A percentile compares a stretch with the other conserved stretches of the same genome.
These are phyloP conservation scores for Drosophila baimaii DNA, from an alignment of 1,140 invertebrate species.

Conservation along the genomic window DNA sequence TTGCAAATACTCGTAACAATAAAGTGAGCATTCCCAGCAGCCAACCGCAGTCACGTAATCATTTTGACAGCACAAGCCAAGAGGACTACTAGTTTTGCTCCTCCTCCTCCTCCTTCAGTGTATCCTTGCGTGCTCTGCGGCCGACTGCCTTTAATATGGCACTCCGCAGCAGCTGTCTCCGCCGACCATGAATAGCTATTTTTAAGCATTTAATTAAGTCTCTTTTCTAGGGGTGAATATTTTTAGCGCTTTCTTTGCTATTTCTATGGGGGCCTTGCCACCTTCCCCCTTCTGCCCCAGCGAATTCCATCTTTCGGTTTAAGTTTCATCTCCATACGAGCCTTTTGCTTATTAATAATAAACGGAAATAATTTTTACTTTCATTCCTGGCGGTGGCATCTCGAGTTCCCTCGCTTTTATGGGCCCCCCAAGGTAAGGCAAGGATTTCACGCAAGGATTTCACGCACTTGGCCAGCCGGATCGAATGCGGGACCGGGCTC, in stretches of 20 bases:
- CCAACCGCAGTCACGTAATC: conserved; percentile 67
- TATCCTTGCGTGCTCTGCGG: neutral
- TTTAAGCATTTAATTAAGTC: conserved; percentile 59
- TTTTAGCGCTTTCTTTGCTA: conserved; percentile 33
- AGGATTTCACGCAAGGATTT: conserved; percentile 38
- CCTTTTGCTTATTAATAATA: conserved; percentile 53
- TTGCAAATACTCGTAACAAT: conserved; percentile 66
- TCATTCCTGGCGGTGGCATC: conserved; percentile 21
- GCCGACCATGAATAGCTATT: conserved; percentile 44
- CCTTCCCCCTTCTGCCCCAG: neutral
- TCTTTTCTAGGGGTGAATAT: conserved; percentile 16
- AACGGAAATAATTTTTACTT: conserved; percentile 45
- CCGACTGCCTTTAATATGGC: conserved; percentile 22
- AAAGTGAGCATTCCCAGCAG: conserved; percentile 40
- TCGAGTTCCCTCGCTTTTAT: conserved; percentile 39
- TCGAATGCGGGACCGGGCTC: conserved; percentile 29
- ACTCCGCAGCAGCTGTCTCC: conserved; percentile 13
- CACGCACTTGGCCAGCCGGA: conserved; percentile 2
- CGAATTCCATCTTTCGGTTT: neutral
- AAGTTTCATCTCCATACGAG: conserved; percentile 6
- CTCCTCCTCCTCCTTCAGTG: neutral
- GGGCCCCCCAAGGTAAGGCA: conserved; percentile 33
- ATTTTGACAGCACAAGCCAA: conserved; percentile 38
- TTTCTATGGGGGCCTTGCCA: conserved; percentile 10
- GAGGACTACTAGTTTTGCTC: conserved; percentile 27